Evolutionary conservation across 2,797 vertebrate species (phyloP).

Genomic region (Phalloptychus januarius): DNA sequence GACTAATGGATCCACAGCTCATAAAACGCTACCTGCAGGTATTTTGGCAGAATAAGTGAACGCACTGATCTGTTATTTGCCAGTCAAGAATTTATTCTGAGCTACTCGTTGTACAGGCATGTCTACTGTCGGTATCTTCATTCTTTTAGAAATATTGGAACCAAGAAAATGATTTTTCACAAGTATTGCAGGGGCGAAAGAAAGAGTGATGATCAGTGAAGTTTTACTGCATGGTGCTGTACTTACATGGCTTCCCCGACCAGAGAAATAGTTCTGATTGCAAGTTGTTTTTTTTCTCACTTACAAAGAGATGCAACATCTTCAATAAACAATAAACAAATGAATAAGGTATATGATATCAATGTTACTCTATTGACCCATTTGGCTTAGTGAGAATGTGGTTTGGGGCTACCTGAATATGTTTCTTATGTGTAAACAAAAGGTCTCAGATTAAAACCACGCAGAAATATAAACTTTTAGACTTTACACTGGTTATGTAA

Average conservation of each 20-base stretch:
- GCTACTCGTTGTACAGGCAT: slow-evolving; percentile 3
- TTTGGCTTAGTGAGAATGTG: neutral
- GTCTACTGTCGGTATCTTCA: slow-evolving; percentile 14
- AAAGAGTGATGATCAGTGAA: neutral
- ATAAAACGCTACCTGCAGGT: slow-evolving; percentile 52
- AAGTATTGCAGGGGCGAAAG: slow-evolving; percentile 7
- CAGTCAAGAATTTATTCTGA: slow-evolving; percentile 19
- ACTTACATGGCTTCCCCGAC: slow-evolving; percentile 26
- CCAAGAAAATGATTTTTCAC: neutral
- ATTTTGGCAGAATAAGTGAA: slow-evolving; percentile 42
- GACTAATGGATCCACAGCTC: slow-evolving; percentile 60
- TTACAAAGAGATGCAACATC: neutral
- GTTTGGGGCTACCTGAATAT: neutral
- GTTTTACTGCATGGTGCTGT: slow-evolving; percentile 10
- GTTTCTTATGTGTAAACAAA: neutral
- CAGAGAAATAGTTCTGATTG: neutral
- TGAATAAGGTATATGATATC: neutral
- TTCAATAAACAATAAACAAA: neutral
- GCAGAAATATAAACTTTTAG: neutral
- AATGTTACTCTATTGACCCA: neutral
- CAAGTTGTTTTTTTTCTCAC: neutral
- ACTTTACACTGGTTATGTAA: neutral
- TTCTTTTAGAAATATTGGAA: neutral
- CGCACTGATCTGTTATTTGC: slow-evolving; percentile 23
- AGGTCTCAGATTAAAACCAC: neutral